These are phyloP conservation scores for Pyrgilauda ruficollis DNA, from an alignment of 2,113 vertebrate genomes.

Conservation along the genomic window DNA sequence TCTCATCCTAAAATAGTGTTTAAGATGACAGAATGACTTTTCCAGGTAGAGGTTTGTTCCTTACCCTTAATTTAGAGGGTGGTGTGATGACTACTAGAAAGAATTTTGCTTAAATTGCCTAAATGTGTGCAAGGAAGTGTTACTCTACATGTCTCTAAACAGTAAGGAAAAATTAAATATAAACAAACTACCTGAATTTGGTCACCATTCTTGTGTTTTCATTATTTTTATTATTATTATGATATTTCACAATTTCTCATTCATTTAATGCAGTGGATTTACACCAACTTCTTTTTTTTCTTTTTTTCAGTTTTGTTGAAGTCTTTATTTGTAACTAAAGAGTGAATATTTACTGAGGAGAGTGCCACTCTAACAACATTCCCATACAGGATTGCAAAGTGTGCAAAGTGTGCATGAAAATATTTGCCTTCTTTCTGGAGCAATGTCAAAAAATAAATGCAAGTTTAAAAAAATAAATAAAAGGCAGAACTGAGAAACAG, in stretches of 20 bases:
- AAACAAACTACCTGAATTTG: not conserved
- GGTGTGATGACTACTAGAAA: not conserved
- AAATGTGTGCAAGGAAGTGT: not conserved
- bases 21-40: not conserved
- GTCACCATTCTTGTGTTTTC: not conserved
- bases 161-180: not conserved
- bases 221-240: not conserved
- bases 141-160: not conserved
- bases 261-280: not conserved
- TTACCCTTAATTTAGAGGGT: not conserved
- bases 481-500: not conserved
- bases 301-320: not conserved
- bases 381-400: not conserved
- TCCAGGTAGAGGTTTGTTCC: not conserved
- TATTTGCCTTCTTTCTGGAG: not conserved
- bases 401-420: not conserved
- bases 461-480: not conserved
- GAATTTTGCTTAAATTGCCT: not conserved
- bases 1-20: not conserved
- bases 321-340: not conserved
- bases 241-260: not conserved
- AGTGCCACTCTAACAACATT: not conserved
- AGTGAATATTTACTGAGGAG: not conserved
- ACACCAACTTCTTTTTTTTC: rapidly evolving
- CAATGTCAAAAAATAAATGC: not conserved